Conservation (phyloP, 2,888 invertebrate genomes). For the Macrosoma leucophasiata region DNA sequence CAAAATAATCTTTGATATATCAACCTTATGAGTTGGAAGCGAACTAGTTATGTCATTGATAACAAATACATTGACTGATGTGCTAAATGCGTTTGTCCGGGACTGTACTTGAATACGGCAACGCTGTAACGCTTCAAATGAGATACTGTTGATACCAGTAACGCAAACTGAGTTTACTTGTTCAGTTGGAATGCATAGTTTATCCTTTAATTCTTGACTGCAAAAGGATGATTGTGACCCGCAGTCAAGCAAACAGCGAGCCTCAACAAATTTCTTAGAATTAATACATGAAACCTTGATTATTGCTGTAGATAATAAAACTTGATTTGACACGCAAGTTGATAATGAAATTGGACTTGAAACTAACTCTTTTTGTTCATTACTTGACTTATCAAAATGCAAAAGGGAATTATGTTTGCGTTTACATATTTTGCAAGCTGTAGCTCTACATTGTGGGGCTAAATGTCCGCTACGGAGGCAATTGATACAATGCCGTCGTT, state of each 20-base stretch:
- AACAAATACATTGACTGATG: slow-evolving; percentile 6
- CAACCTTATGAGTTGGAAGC: slow-evolving; percentile 1
- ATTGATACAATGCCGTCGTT: slow-evolving; percentile 3
- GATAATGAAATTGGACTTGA: slow-evolving; percentile 3
- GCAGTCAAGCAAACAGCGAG: slow-evolving; percentile 12
- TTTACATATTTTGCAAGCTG: slow-evolving; percentile 4
- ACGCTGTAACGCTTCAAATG: slow-evolving; percentile 6
- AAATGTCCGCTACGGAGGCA: slow-evolving; percentile 11
- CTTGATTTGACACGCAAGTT: slow-evolving; percentile 1
- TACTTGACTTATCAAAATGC: slow-evolving; percentile 3
- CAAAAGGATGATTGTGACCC: slow-evolving; percentile 13
- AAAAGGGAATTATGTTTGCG: slow-evolving; percentile 6
- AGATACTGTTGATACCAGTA: slow-evolving; percentile 9
- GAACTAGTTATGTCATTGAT: slow-evolving; percentile 3
- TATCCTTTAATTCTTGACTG: slow-evolving; percentile 5
- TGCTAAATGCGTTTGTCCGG: slow-evolving; percentile 1
- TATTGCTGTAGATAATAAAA: slow-evolving; percentile 11
- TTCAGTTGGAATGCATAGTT: slow-evolving; percentile 1
- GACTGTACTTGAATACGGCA: slow-evolving; percentile 4
- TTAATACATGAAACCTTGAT: slow-evolving; percentile 5
- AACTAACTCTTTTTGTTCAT: slow-evolving; percentile 1
- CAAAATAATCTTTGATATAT: slow-evolving; percentile 2
- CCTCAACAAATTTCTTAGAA: slow-evolving; percentile 5
- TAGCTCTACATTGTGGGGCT: slow-evolving; percentile 6
- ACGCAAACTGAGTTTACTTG: slow-evolving; percentile 4